Evolutionary conservation across 2,888 invertebrate genomes (phyloP), one percentile per base, ranked within the genome.

Genomic region (Platynereis dumerilii): DNA sequence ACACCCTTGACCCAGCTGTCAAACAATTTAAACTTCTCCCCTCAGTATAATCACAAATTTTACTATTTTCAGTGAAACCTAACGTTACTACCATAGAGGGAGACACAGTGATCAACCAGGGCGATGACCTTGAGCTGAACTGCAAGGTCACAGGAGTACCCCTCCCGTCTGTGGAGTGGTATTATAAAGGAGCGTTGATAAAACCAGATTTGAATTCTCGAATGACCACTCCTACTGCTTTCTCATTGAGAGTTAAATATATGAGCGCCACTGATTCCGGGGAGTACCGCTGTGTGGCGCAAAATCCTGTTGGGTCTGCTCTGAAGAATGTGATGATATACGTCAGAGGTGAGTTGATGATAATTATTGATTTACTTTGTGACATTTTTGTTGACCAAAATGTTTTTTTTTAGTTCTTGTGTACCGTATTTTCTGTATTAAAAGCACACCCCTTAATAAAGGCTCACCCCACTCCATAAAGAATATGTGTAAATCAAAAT

Each of bases 61-160:
- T n/a, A 24, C 17, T 26, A 22, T 20, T 59, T 66, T 5, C 71
- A 80, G 80, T 76, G 17, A 70, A 75, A 34, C 78, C 78, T 12
- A 68, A 65, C 29, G 71, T 78, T 5, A 34, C 60, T 28, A 59
- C 67, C 24, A 75, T 79, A 20, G 64, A 69, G 2, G 78, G 77
- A n/a, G 60, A 74, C 26, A 71, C 72, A n/a, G 61, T 74, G 7
- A 70, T 80, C 3, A 72, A 74, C 45, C 62, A 72, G 28, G 74
- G 74, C 15, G 69, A 74, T 26, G 68, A 73, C 60, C 67, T 80
- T 42, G 68, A 69, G 15, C 67, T 80, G 27, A 73, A 67, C 7
- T 80, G 80, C 68, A 63, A 58, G 20, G 68, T 75, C 27, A 66
- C 69, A 52, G 80, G 80, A 17, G 70, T 74, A 22, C 79, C 79